Base-by-base conservation (phyloP, 2,888 invertebrate species). In the Bellardia bayeri region DNA sequence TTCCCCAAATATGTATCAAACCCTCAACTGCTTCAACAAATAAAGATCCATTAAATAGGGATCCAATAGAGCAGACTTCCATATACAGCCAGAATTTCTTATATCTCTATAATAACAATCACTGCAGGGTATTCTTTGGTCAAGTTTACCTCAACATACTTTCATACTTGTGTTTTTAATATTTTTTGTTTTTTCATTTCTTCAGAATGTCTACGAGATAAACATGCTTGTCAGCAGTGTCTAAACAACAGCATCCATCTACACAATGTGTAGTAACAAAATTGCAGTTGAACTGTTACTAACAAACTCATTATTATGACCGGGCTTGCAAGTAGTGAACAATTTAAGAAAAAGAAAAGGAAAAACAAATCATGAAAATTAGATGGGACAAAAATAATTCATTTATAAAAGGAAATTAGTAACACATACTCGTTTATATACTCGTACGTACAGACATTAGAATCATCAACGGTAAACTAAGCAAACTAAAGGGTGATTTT, bases 221-320 rank as follows among this genome's bases (percentile, higher is more conserved):
- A 79, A 84, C 79, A 84, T 79, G 79, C 79, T 84, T 87, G 84
- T 84, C 86, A 80, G 80, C 66, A 11, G 16, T 79, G 64, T 80
- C 68, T 84, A 49, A 72, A 74, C 63, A 56, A 58, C 51, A 72
- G 37, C 78, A 71, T 63, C 37, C 13, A 56, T n/a, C 63, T 63
- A 54, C 51, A 82, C 58, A 64, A 40, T 78, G 30, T 83, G 16
- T 61, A 66, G 82, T 75, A 75, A 37, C 49, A 13, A 56, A 13
- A 66, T 40, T 49, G 54, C 56, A 56, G 45, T 72, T 79, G 66
- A 16, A 66, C 66, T 72, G 72, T 68, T 54, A 51, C 74, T 45
- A 79, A 69, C 45, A 33, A 81, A 84, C 71, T 45, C 45, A 79
- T 78, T 83, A 69, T 80, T 83, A 80, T 83, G 83, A 75, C 66